phyloP scores from a whole-genome alignment of 2,113 vertebrate genomes.

The Sitta europaea region DNA sequence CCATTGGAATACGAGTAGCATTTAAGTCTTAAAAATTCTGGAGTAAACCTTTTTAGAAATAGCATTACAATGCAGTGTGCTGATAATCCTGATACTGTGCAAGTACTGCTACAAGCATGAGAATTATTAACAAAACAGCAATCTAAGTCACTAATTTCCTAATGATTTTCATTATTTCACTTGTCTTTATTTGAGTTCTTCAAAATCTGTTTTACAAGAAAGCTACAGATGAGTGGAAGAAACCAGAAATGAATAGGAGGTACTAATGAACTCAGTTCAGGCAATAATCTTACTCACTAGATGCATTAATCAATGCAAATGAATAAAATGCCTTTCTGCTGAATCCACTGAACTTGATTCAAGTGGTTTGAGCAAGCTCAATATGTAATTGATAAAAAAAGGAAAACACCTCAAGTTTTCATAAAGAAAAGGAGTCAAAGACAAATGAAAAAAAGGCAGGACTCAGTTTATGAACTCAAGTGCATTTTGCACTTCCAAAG shows the following conservation, averaged over 20 bases:
- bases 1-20: neutral
- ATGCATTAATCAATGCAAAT: neutral
- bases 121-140: neutral
- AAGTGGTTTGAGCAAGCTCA: neutral
- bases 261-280: neutral
- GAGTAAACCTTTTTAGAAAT: neutral
- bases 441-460: neutral
- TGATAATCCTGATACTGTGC: neutral
- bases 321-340: neutral
- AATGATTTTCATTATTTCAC: neutral
- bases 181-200: neutral
- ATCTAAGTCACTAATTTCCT: neutral
- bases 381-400: neutral
- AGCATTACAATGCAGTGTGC: neutral
- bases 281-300: neutral
- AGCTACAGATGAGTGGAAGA: neutral
- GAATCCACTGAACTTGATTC: neutral
- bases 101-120: neutral
- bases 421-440: neutral
- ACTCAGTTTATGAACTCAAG: neutral
- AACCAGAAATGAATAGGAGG: neutral
- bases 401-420: neutral
- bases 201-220: neutral
- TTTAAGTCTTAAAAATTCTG: neutral
- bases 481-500: neutral